phyloP scores from a whole-genome alignment of 2,888 invertebrate genomes.

The Drosophila formosana region DNA sequence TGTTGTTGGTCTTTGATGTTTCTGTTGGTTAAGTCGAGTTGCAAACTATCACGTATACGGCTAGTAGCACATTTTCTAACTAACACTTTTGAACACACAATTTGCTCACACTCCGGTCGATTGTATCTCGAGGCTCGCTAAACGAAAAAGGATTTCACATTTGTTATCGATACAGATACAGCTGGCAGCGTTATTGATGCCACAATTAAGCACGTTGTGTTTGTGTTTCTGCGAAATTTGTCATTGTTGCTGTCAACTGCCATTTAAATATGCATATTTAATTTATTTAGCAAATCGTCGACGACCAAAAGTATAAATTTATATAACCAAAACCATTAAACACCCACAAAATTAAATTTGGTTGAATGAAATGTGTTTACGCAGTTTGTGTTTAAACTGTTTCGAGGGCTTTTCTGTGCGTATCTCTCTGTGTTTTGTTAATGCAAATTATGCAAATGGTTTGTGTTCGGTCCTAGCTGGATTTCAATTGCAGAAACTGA shows the following conservation, averaged over 20 bases:
- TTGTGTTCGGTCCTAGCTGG: conserved; percentile 11
- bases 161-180: conserved; percentile 34
- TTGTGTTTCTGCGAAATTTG: conserved; percentile 36
- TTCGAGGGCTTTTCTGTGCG: conserved; percentile 25
- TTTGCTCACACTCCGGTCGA: conserved; percentile 20
- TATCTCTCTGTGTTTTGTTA: conserved; percentile 43
- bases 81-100: conserved; percentile 16
- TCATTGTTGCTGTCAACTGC: conserved; percentile 42
- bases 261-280: conserved; percentile 67
- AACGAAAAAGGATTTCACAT: conserved; percentile 18
- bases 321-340: conserved; percentile 10
- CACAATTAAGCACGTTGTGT: conserved; percentile 36
- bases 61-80: conserved; percentile 58
- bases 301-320: conserved; percentile 11
- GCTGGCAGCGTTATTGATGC: background rate
- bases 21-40: conserved; percentile 8
- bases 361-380: conserved; percentile 37
- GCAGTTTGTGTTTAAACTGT: conserved; percentile 18
- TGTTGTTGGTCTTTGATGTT: conserved; percentile 13
- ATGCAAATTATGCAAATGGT: conserved; percentile 67
- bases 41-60: conserved; percentile 65
- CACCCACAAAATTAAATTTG: conserved; percentile 60
- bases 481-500: conserved; percentile 3
- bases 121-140: conserved; percentile 14
- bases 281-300: conserved; percentile 56